These are phyloP conservation scores for Petrocephalus zakoni DNA, from an alignment of 2,113 vertebrate genomes.

Conservation along the genomic window DNA sequence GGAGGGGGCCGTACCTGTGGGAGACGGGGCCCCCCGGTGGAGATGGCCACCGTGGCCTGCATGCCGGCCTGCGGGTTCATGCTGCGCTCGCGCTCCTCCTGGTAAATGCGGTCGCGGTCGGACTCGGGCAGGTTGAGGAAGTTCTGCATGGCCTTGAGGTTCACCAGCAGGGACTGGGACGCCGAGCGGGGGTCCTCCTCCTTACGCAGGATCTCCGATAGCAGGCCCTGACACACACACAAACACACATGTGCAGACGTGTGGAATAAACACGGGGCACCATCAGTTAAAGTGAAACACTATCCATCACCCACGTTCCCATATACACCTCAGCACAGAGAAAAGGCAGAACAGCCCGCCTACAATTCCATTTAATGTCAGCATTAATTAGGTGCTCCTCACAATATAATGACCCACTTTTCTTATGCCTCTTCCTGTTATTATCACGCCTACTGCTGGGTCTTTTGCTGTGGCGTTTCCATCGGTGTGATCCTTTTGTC, in stretches of 20 bases:
- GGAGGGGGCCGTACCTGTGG: slow-evolving; percentile 67
- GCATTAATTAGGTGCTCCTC: neutral
- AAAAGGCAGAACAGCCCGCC: neutral
- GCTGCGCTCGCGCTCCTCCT: slow-evolving; percentile 78
- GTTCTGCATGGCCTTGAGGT: slow-evolving; percentile 83
- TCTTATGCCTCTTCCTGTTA: neutral
- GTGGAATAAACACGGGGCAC: neutral
- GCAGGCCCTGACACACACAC: slow-evolving; percentile 63
- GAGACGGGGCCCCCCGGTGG: slow-evolving; percentile 68
- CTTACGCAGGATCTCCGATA: slow-evolving; percentile 80
- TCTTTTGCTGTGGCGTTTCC: neutral
- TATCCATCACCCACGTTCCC: neutral
- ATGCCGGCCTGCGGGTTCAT: slow-evolving; percentile 77
- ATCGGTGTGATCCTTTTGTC: neutral
- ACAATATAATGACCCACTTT: neutral
- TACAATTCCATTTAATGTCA: neutral
- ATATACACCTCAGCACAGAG: neutral
- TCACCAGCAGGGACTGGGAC: slow-evolving; percentile 78
- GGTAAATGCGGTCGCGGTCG: slow-evolving; percentile 77
- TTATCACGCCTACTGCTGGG: neutral
- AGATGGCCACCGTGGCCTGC: slow-evolving; percentile 69
- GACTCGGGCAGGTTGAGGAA: slow-evolving; percentile 78
- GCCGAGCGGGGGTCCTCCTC: slow-evolving; percentile 80
- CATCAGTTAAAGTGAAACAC: neutral
- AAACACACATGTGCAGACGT: neutral